These are phyloP conservation scores for Tetragonula carbonaria DNA, from an alignment of 2,888 invertebrate species.

Conservation along the genomic window DNA sequence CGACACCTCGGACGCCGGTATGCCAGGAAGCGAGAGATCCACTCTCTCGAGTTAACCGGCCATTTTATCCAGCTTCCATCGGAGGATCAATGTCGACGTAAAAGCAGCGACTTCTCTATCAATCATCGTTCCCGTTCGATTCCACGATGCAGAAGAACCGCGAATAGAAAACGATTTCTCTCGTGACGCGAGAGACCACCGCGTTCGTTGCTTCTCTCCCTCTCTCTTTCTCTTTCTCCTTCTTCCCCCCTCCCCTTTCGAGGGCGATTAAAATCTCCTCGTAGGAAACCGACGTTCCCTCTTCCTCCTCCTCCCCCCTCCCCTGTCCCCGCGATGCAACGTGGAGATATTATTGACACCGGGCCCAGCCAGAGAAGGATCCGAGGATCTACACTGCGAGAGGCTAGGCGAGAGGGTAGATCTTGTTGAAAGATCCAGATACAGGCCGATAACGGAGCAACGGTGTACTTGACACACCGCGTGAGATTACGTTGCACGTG, in stretches of 20 bases:
- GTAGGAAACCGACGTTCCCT: conserved; percentile 14
- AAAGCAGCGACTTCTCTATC: conserved; percentile 18
- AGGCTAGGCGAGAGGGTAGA: conserved; percentile 40
- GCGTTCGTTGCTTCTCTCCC: conserved; percentile 7
- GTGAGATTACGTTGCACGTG: conserved; percentile 70
- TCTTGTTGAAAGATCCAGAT: conserved; percentile 66
- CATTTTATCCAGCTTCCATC: conserved; percentile 11
- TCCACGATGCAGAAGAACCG: conserved; percentile 2
- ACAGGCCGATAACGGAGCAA: conserved; percentile 62
- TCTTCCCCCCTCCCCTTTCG: neutral
- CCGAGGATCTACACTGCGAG: conserved; percentile 40
- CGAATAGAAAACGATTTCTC: conserved; percentile 12
- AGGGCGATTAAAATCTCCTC: conserved; percentile 40
- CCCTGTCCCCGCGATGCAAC: conserved; percentile 38
- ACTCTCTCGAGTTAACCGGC: neutral
- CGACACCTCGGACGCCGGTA: neutral
- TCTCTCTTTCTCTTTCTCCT: neutral
- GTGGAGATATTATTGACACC: conserved; percentile 62
- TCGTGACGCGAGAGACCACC: conserved; percentile 9
- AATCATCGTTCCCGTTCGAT: conserved; percentile 15
- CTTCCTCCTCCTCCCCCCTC: conserved; percentile 3
- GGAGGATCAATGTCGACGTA: conserved; percentile 11
- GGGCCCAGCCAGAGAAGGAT: conserved; percentile 32
- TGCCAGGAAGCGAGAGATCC: neutral
- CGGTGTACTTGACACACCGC: conserved; percentile 66